Conservation (phyloP, 2,888 invertebrate species). For the Allygus modestus region DNA sequence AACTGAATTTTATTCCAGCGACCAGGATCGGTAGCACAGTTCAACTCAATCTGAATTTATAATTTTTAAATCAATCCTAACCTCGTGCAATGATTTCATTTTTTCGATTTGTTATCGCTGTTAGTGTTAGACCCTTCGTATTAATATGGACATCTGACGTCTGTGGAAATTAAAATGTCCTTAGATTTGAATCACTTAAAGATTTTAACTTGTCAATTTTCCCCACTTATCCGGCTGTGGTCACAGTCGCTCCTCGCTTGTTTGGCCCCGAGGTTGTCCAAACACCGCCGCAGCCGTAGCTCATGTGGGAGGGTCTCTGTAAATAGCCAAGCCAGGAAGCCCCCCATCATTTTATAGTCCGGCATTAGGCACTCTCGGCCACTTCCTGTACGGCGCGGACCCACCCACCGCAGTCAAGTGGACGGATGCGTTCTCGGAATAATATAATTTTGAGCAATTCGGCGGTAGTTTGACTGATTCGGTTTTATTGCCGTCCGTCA, state of each 20-base stretch:
- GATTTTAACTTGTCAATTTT: too few relatives aligned
- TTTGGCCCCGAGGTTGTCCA: not conserved
- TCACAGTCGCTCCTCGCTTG: not conserved
- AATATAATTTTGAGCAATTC: not conserved
- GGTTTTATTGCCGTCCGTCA: not conserved
- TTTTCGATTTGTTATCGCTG: too few relatives aligned
- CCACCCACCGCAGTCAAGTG: not conserved
- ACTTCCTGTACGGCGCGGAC: not conserved
- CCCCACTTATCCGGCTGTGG: too few relatives aligned
- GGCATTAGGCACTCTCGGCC: slow-evolving; percentile 20
- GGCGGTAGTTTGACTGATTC: not conserved
- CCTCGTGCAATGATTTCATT: too few relatives aligned
- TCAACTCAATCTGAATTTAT: too few relatives aligned
- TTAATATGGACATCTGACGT: too few relatives aligned
- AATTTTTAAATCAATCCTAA: too few relatives aligned
- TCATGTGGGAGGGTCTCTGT: not conserved
- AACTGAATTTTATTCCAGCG: too few relatives aligned
- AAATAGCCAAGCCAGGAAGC: slow-evolving; percentile 21
- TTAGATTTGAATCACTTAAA: too few relatives aligned
- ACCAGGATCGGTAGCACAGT: too few relatives aligned
- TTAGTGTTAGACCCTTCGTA: too few relatives aligned
- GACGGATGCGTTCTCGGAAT: not conserved
- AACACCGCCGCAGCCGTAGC: not conserved
- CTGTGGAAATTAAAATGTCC: too few relatives aligned
- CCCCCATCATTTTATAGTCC: slow-evolving; percentile 26